These are phyloP conservation scores for Hymenopus coronatus DNA, from an alignment of 2,888 invertebrate species.

Conservation along the genomic window DNA sequence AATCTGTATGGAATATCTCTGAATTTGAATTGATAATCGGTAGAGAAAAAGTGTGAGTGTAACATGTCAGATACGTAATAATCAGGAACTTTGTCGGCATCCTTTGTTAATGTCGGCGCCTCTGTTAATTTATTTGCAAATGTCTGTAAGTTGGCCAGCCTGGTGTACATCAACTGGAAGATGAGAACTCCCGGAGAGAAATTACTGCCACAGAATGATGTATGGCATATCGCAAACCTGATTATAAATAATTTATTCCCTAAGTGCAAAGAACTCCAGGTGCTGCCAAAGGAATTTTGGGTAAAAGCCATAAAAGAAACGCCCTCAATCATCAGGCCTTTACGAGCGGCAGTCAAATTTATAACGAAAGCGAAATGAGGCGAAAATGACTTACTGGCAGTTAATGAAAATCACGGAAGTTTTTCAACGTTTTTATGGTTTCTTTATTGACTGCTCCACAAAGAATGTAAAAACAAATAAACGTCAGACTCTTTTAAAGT, in stretches of 20 bases:
- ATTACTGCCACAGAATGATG: too few species aligned
- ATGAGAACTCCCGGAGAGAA: too few species aligned
- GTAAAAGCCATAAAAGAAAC: neutral
- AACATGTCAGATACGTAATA: too few species aligned
- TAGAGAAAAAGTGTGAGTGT: too few species aligned
- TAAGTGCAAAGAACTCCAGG: neutral
- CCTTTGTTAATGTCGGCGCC: too few species aligned
- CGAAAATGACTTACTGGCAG: neutral
- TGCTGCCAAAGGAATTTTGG: neutral
- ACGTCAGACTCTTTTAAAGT: neutral
- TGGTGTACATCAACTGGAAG: too few species aligned
- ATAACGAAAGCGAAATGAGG: neutral
- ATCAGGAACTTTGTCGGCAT: too few species aligned
- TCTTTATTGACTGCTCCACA: neutral
- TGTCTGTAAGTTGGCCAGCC: too few species aligned
- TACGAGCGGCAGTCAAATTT: neutral
- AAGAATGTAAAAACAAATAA: neutral
- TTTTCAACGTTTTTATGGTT: neutral
- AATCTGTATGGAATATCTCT: too few species aligned
- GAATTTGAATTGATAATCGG: too few species aligned
- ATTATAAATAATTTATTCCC: neutral
- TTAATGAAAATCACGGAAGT: neutral
- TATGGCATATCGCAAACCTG: neutral
- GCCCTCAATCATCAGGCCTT: neutral
- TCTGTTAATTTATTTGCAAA: too few species aligned